These are phyloP conservation scores for Mercenaria mercenaria DNA, from an alignment of 1,140 invertebrate genomes.

Conservation along the genomic window DNA sequence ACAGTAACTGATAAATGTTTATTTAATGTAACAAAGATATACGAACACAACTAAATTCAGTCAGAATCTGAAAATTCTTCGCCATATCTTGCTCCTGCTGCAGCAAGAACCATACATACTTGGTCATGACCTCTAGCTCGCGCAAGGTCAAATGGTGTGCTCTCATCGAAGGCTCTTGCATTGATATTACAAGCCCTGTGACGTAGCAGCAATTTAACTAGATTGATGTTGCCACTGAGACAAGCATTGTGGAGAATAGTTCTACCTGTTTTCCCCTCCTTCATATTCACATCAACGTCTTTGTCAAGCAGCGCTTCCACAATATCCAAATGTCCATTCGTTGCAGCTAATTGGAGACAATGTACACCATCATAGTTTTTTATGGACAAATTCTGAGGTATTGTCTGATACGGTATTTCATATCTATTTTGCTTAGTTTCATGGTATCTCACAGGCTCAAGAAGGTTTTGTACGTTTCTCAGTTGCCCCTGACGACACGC, in stretches of 20 bases:
- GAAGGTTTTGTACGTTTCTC: slow-evolving; percentile 89
- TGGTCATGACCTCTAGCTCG: slow-evolving; percentile 18
- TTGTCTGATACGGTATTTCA: slow-evolving; percentile 85
- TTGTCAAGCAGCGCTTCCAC: slow-evolving; percentile 64
- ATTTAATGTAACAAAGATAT: no score
- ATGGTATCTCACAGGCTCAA: slow-evolving; percentile 87
- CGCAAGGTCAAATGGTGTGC: slow-evolving; percentile 62
- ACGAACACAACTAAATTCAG: no score
- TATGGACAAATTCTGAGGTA: slow-evolving; percentile 88
- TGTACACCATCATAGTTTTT: slow-evolving; percentile 93
- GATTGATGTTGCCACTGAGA: neutral
- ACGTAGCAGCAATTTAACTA: slow-evolving; percentile 26
- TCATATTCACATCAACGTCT: slow-evolving; percentile 90
- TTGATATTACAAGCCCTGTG: slow-evolving; percentile 42
- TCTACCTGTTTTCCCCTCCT: slow-evolving; percentile 48
- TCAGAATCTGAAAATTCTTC: slow-evolving; percentile 7
- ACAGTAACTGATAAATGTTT: no score
- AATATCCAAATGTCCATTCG: slow-evolving; percentile 58
- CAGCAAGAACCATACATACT: slow-evolving; percentile 30
- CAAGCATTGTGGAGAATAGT: slow-evolving; percentile 51
- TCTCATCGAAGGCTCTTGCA: slow-evolving; percentile 35
- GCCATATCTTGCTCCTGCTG: slow-evolving; percentile 34
- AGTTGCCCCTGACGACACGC: slow-evolving; percentile 88
- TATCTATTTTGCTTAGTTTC: slow-evolving; percentile 70
- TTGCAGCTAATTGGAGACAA: slow-evolving; percentile 86